phyloP scores from a whole-genome alignment of 2,113 vertebrate species.

The Rousettus leschenaultii region DNA sequence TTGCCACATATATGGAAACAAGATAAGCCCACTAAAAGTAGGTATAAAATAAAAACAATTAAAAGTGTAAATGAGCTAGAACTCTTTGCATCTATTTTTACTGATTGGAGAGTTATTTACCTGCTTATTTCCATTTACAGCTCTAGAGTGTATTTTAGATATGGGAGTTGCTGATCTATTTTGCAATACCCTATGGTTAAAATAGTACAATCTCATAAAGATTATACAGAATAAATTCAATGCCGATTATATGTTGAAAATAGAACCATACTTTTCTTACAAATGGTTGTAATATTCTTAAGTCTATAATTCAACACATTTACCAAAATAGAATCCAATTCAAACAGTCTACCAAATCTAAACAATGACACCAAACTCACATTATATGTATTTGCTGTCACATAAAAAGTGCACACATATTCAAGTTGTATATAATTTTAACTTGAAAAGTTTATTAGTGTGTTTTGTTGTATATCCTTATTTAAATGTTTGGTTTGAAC shows the following conservation, averaged over 20 bases:
- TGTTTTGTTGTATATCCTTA: constrained; percentile 40
- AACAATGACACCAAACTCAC: not conserved
- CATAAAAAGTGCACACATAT: not conserved
- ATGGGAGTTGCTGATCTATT: not conserved
- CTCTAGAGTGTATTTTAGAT: not conserved
- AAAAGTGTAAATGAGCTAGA: not conserved
- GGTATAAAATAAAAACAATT: not conserved
- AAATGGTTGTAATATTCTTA: constrained; percentile 14
- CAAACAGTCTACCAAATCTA: not conserved
- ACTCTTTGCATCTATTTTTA: constrained; percentile 32
- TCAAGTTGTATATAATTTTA: not conserved
- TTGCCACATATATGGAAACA: not conserved
- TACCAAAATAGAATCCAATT: constrained; percentile 40
- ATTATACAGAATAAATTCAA: constrained; percentile 25
- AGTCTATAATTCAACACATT: constrained; percentile 39
- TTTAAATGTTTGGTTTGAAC: constrained; percentile 42
- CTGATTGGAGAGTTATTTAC: not conserved
- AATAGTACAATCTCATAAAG: not conserved
- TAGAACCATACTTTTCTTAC: not conserved
- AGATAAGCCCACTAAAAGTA: constrained; percentile 13
- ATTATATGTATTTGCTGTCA: not conserved
- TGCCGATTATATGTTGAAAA: constrained; percentile 26
- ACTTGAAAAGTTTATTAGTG: not conserved
- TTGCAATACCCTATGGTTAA: not conserved
- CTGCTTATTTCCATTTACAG: not conserved